A percentile compares a stretch with the other conserved stretches of the same genome.
Evolutionary conservation across 2,113 vertebrate species (phyloP).

Genomic region (Dolichallabes microphthalmus): DNA sequence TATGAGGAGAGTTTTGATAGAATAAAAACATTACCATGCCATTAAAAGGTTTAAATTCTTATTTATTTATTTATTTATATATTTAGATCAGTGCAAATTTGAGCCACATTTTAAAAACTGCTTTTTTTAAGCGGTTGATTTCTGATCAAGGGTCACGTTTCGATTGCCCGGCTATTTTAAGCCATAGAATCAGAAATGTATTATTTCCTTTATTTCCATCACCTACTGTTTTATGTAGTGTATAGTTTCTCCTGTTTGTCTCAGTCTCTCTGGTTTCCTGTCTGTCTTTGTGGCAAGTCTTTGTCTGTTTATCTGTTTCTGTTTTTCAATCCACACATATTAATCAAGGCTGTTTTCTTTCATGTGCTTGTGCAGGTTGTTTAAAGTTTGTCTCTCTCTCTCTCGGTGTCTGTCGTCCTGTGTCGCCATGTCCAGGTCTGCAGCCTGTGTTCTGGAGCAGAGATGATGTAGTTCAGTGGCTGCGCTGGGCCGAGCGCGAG

Average conservation of each 20-base stretch:
- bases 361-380: background rate
- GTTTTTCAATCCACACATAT: background rate
- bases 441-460: conserved; percentile 93
- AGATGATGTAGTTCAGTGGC: conserved; percentile 95
- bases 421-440: conserved; percentile 73
- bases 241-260: background rate
- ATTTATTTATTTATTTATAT: background rate
- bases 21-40: no score
- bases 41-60: background rate
- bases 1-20: no score
- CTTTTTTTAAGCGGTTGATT: background rate
- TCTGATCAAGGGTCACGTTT: background rate
- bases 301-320: background rate
- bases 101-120: background rate
- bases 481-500: conserved; percentile 94
- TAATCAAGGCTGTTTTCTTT: background rate
- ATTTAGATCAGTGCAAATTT: background rate
- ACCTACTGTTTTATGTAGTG: background rate
- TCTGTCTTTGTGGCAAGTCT: background rate
- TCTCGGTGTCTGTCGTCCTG: background rate
- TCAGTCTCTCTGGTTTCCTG: background rate
- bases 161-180: background rate
- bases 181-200: background rate
- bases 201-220: background rate
- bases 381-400: background rate